Base-by-base conservation (phyloP, 2,888 invertebrate genomes). In the Brenthis ino region DNA sequence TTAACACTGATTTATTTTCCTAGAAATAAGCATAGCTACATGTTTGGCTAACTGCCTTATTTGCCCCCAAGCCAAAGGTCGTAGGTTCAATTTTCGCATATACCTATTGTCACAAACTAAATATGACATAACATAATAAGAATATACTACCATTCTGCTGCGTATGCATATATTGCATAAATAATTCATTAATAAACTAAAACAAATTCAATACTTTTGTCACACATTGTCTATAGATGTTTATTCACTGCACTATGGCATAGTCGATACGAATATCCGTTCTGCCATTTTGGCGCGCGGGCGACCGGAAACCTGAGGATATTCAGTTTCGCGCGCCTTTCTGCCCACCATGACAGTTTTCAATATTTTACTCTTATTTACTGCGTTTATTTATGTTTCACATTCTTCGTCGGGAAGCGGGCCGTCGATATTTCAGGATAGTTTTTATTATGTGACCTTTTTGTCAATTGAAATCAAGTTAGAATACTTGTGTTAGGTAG, bases 351-450 rank as follows among this genome's bases (percentile, higher is more conserved):
- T 89, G 93, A 92, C 93, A 90, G 81, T 93, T 91, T 90, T 86
- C 93, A 88, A 93, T 93, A 93, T 92, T 91, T 92, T 77, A 90
- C 88, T 88, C 87, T 92, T 93, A 93, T 93, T 93, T 92, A 93
- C 88, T 83, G 90, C 85, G 79, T 88, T 93, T 92, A 92, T 92
- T 91, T 92, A 91, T 93, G 89, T 85, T 81, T 76, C 76, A 82
- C 81, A 87, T 91, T 90, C 89, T 89, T 90, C 76, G 82, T 57
- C 60, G 70, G 69, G 68, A 72, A 72, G 43, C 51, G 63, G 57
- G 55, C 61, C 64, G 56, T 68, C 68, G 64, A 69, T 71, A 69
- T 69, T 74, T 33, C 24, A 63, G 53, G 33, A 53, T 28, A 63
- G 37, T 43, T 63, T 53, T 63, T 63, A 53, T 53, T 63, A 63